Base-by-base conservation (phyloP, 2,113 vertebrate species). In the Triplophysa rosa region DNA sequence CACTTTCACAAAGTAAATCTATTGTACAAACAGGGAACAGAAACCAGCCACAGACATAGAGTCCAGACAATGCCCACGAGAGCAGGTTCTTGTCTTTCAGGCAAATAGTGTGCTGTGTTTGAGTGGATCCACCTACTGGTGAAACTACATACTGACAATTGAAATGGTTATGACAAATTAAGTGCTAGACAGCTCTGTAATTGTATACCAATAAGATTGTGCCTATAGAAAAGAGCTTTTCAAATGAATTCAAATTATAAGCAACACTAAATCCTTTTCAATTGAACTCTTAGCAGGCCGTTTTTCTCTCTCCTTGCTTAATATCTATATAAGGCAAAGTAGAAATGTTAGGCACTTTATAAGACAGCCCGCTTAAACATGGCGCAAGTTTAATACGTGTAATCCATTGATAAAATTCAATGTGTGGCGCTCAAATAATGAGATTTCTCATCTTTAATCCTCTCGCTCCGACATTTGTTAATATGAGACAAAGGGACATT, bases 51-150 rank as follows among this genome's bases (percentile, higher is more conserved):
- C 29, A 75, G 45, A 70, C 77, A 70, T 49, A 76, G 82, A 84
- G 81, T 67, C 67, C 65, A 58, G 82, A 83, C 49, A 82, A 45
- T n/a, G 19, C 65, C 58, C 73, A 72, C 65, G 21, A 74, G 45
- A 65, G 21, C 69, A 17, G n/a, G 29, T 58, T 75, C 54, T 79
- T 42, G 14, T 63, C 8, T 61, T 69, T 29, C 8, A 52, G 21
- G 23, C 52, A 65, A 6, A 77, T 17, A 70, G 24, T n/a, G 54
- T 29, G 14, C 8, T 66, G 29, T 16, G 81, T 56, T 42, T 24
- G 78, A 76, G 79, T 26, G 29, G 37, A 26, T 81, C 74, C 79
- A 54, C 40, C 54, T 21, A 40, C 40, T 49, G 76, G 64, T 45
- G 17, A 62, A 62, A 61, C 52, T 67, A 67, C 62, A 47, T 52